phyloP scores from a whole-genome alignment of 1,140 invertebrate species.

The Cydia splendana region DNA sequence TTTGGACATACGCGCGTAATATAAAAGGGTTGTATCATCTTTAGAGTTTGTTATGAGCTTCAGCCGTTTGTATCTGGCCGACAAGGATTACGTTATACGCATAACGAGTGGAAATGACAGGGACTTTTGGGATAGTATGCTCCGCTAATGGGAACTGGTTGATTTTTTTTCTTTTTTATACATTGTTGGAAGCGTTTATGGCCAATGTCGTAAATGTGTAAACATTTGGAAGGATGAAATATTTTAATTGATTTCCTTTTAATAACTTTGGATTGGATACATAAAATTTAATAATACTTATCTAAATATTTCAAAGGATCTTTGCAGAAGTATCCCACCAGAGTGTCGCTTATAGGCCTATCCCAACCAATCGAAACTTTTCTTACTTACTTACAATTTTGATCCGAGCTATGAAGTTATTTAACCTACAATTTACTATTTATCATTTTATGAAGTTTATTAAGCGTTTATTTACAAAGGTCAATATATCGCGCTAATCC shows the following conservation, averaged over 20 bases:
- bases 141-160: background rate
- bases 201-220: background rate
- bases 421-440: too few relatives aligned
- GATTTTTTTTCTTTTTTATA: background rate
- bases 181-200: background rate
- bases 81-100: slow-evolving; percentile 49
- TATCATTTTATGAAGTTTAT: too few relatives aligned
- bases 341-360: too few relatives aligned
- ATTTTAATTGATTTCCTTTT: background rate
- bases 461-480: too few relatives aligned
- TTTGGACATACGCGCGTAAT: slow-evolving; percentile 48
- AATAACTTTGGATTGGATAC: too few relatives aligned
- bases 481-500: too few relatives aligned
- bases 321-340: too few relatives aligned
- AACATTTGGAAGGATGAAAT: background rate
- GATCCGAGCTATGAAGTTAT: too few relatives aligned
- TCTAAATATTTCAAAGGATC: too few relatives aligned
- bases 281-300: too few relatives aligned
- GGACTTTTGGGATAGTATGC: background rate
- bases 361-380: too few relatives aligned
- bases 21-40: background rate
- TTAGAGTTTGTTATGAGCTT: background rate
- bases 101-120: slow-evolving; percentile 38
- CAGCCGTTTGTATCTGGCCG: background rate
- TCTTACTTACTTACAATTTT: too few relatives aligned